Base-by-base conservation (phyloP, 2,888 invertebrate genomes). In the Biston stratarius region DNA sequence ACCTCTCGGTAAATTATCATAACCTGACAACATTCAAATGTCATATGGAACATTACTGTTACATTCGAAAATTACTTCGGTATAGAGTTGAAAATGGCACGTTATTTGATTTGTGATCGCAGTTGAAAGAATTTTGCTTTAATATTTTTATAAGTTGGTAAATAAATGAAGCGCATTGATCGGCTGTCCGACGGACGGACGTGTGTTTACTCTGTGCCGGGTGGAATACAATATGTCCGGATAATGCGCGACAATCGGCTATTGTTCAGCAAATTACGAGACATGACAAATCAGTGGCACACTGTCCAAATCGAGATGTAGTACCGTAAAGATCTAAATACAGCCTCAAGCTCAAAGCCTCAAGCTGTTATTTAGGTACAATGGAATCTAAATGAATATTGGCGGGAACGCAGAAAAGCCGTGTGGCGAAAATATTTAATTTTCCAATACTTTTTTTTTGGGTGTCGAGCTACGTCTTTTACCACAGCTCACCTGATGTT, bases 131-230 rank as follows among this genome's bases (percentile, higher is more conserved):
- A 53, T 72, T 83, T 84, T 81, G 80, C 77, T 76, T 68, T 76
- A 79, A 83, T 91, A 90, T 92, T 92, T 91, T 90, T 82, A 83
- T 90, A 91, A 87, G 89, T 86, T 84, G 87, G 87, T 88, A 90
- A 91, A 90, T 92, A 92, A 92, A 92, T 92, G 90, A 92, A 81
- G 83, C 73, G 83, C 83, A 91, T 92, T 94, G 92, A 93, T 86
- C 83, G 78, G 74, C 81, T 86, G 92, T 90, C 92, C 88, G 79
- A 64, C 81, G 71, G 78, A 73, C 75, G 81, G 74, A 73, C 80
- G 77, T 73, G 74, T 92, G 91, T 93, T 93, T 90, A 85, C 84
- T 83, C 85, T 90, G 86, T 81, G 83, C 77, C 72, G 80, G 78
- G 71, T 72, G 74, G 73, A 59, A 67, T 73, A 74, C 74, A 76